A percentile compares a stretch with the other conserved stretches of the same genome.
Conservation (phyloP, 2,113 vertebrate species). For the Myiozetetes cayanensis region DNA sequence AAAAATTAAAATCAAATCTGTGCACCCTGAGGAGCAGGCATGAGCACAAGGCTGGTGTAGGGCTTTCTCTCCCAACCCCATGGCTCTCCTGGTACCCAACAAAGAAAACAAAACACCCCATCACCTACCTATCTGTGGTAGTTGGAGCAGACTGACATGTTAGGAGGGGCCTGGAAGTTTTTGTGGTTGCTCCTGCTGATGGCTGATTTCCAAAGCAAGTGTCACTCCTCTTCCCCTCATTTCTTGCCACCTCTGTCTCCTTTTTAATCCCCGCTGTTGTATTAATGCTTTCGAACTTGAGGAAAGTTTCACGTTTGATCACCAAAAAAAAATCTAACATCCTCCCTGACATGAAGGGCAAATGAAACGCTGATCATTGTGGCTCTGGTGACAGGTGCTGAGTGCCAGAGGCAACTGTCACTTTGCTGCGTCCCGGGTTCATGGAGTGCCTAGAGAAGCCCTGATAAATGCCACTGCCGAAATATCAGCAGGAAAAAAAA, state of each 20-base stretch:
- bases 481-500: background rate
- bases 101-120: background rate
- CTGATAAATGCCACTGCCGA: constrained; percentile 3
- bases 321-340: background rate
- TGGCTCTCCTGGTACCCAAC: background rate
- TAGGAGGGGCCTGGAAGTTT: background rate
- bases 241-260: background rate
- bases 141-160: background rate
- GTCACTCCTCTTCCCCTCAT: background rate
- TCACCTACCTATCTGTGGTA: background rate
- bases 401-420: constrained; percentile 12
- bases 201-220: background rate
- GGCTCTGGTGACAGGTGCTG: background rate
- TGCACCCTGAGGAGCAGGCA: rapidly evolving
- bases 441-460: background rate
- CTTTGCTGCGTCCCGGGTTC: background rate
- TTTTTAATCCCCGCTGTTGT: background rate
- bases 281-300: background rate
- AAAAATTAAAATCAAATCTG: background rate
- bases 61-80: background rate
- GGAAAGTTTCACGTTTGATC: background rate
- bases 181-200: background rate
- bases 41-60: background rate
- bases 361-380: background rate
- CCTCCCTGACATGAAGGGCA: background rate